Conservation (phyloP, 2,888 invertebrate species). For the Artemia sinica region DNA sequence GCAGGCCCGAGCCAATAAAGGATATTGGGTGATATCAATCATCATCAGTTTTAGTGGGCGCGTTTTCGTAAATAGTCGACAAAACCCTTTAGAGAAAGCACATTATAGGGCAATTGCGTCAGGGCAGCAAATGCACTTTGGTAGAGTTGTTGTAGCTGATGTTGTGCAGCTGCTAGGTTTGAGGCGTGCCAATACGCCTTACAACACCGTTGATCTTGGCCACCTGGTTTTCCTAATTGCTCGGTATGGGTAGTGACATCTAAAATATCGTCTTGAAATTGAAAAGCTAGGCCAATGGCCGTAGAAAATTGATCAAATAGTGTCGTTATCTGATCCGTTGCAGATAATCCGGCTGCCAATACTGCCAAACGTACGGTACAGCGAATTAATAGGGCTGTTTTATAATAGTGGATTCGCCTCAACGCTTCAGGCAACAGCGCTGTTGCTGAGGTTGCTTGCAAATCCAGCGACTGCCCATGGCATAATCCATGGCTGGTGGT, state of each 20-base stretch:
- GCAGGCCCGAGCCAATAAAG: too few relatives aligned
- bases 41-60: conserved; percentile 22
- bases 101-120: not conserved
- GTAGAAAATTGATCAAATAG: not conserved
- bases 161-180: not conserved
- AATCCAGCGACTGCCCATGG: not conserved
- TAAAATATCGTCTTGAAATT: not conserved
- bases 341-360: not conserved
- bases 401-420: not conserved
- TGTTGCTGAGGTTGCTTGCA: not conserved
- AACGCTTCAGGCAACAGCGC: not conserved
- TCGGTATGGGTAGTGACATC: not conserved
- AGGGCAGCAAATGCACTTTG: not conserved
- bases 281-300: conserved; percentile 2
- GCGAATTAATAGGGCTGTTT: not conserved
- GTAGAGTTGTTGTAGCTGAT: not conserved
- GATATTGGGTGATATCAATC: too few relatives aligned
- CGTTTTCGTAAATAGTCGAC: conserved; percentile 20
- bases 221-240: not conserved
- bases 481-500: not conserved
- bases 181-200: not conserved
- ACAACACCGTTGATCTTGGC: not conserved
- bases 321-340: not conserved
- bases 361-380: not conserved
- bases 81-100: not conserved